phyloP scores from a whole-genome alignment of 2,113 vertebrate genomes.

The Menidia beryllina region DNA sequence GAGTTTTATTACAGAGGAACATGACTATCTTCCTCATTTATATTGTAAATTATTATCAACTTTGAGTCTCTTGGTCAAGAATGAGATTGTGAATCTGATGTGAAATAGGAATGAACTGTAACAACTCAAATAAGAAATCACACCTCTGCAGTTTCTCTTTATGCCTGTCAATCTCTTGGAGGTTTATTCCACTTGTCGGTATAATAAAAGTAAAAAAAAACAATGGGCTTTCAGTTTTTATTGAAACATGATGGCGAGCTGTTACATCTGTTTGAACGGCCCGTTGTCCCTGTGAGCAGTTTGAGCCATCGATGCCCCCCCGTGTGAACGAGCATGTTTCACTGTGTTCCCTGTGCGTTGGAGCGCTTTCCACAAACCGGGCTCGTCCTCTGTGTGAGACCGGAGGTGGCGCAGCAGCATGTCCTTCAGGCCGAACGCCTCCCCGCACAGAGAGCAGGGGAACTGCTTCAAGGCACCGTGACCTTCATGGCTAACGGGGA shows the following conservation, averaged over 20 bases:
- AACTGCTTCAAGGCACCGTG: neutral
- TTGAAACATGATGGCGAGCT: too few species aligned
- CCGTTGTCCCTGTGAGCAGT: too few species aligned
- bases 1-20: neutral
- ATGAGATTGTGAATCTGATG: neutral
- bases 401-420: neutral
- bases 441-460: neutral
- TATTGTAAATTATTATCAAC: neutral
- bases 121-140: too few species aligned
- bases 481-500: neutral
- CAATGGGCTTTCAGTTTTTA: too few species aligned
- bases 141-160: too few species aligned
- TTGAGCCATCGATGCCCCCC: conserved; percentile 18
- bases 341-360: conserved; percentile 13
- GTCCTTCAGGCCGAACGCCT: neutral
- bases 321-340: conserved; percentile 19
- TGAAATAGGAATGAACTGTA: neutral
- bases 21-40: neutral
- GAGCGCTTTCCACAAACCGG: conserved; percentile 1
- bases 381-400: conserved; percentile 18
- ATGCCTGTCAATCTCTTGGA: too few species aligned
- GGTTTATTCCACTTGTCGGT: too few species aligned
- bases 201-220: too few species aligned
- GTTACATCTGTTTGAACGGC: too few species aligned
- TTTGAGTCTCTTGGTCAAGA: neutral